A percentile compares a stretch with the other conserved stretches of the same genome.
These are phyloP conservation scores for Helicolenus hilgendorfi DNA, from an alignment of 2,797 vertebrate species.

Conservation along the genomic window DNA sequence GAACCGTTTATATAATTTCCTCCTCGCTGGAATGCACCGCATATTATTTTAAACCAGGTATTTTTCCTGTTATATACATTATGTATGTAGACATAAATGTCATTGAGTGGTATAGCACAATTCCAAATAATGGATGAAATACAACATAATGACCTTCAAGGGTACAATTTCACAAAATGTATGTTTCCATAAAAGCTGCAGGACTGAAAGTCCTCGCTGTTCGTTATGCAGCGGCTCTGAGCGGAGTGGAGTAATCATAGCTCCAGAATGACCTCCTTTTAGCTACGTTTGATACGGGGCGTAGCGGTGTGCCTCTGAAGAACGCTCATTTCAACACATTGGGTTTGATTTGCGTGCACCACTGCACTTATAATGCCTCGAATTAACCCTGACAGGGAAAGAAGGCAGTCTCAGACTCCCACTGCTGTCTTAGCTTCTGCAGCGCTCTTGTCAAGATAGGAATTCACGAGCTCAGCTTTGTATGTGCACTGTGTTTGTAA, in stretches of 20 bases:
- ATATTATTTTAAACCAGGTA: not conserved
- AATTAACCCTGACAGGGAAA: conserved; percentile 40
- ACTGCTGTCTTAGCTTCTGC: conserved; percentile 11
- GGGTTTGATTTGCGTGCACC: conserved; percentile 36
- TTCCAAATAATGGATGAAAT: conserved; percentile 2
- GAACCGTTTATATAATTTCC: conserved; percentile 5
- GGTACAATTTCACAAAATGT: conserved; percentile 14
- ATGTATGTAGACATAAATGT: not conserved
- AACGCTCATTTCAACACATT: conserved; percentile 29
- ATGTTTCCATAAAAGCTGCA: conserved; percentile 28
- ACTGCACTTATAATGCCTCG: not conserved
- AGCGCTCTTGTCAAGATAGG: conserved; percentile 20
- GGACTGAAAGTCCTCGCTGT: not conserved
- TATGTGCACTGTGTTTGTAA: not conserved
- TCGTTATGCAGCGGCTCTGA: conserved; percentile 1
- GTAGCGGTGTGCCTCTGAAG: conserved; percentile 36
- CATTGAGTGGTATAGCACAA: not conserved
- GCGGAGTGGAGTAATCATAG: conserved; percentile 55
- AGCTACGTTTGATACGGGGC: conserved; percentile 45
- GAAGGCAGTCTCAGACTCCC: conserved; percentile 13
- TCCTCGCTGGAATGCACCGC: not conserved
- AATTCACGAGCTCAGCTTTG: not conserved
- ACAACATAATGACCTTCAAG: conserved; percentile 11
- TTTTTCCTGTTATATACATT: not conserved
- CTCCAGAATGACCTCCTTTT: conserved; percentile 50